phyloP scores from a whole-genome alignment of 2,797 vertebrate genomes.

The Tokudaia muenninki region DNA sequence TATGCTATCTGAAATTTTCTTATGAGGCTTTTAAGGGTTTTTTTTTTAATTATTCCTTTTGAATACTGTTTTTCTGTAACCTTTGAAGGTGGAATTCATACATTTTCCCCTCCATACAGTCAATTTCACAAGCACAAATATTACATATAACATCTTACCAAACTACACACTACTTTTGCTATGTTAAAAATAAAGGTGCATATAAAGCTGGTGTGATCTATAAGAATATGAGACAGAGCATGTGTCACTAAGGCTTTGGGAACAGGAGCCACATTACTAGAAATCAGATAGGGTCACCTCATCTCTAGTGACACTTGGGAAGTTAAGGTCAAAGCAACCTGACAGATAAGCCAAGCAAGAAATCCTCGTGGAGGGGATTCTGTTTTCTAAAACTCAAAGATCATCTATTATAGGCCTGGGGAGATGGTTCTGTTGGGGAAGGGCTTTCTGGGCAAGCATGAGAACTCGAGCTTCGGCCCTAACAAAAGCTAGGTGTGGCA shows the following conservation, averaged over 20 bases:
- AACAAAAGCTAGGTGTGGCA: neutral
- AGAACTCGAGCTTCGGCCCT: neutral
- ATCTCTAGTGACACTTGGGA: neutral
- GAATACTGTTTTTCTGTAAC: neutral
- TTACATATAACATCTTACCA: conserved; percentile 18
- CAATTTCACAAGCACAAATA: conserved; percentile 15
- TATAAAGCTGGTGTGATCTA: conserved; percentile 32
- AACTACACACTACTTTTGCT: neutral
- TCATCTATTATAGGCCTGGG: neutral
- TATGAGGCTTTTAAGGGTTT: conserved; percentile 30
- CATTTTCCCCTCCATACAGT: neutral
- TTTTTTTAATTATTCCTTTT: neutral
- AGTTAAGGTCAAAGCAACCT: neutral
- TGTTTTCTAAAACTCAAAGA: neutral
- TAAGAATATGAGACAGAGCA: neutral
- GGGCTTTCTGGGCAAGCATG: neutral
- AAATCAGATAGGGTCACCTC: neutral
- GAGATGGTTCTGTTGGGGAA: neutral
- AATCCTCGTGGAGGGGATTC: neutral
- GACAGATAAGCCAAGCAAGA: neutral
- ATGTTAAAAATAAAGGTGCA: conserved; percentile 41
- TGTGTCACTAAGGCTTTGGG: neutral
- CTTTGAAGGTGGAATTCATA: conserved; percentile 28
- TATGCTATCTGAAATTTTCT: conserved; percentile 25
- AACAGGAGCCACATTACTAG: neutral